Conservation (phyloP, 2,888 invertebrate genomes). For the Empis livida region DNA sequence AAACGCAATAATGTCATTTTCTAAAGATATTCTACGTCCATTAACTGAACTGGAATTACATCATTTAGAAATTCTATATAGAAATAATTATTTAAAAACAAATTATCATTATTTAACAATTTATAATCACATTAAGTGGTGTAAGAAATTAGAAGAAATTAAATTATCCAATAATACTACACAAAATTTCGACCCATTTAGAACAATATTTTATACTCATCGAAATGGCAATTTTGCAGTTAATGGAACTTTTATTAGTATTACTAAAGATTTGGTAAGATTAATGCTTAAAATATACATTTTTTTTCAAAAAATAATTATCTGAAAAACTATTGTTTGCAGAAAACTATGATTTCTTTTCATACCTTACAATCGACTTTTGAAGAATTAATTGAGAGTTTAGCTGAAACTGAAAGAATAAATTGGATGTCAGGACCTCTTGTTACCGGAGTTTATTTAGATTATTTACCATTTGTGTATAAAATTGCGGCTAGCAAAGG, state of each 20-base stretch:
- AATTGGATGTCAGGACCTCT: slow-evolving; percentile 22
- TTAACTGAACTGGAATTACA: slow-evolving; percentile 20
- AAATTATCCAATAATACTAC: slow-evolving; percentile 3
- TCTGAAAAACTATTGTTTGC: not conserved
- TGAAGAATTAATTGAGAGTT: slow-evolving; percentile 21
- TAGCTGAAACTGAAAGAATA: slow-evolving; percentile 20
- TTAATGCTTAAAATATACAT: too few species aligned
- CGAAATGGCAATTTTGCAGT: slow-evolving; percentile 18
- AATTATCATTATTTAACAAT: slow-evolving; percentile 26
- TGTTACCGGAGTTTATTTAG: slow-evolving; percentile 22
- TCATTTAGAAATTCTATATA: slow-evolving; percentile 21
- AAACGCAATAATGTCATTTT: not conserved
- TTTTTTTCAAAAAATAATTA: not conserved
- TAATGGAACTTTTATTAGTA: slow-evolving; percentile 25
- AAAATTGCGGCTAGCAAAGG: slow-evolving; percentile 16
- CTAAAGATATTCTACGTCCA: slow-evolving; percentile 21
- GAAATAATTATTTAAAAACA: slow-evolving; percentile 15
- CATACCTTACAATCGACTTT: slow-evolving; percentile 21
- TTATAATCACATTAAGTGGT: slow-evolving; percentile 28
- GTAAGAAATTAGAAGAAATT: slow-evolving; percentile 15
- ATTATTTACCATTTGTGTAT: slow-evolving; percentile 16
- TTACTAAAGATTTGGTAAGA: slow-evolving; percentile 21
- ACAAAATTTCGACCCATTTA: slow-evolving; percentile 17
- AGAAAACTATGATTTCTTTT: slow-evolving; percentile 25
- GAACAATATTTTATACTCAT: slow-evolving; percentile 24